Evolutionary conservation across 2,113 vertebrate genomes (phyloP).

Genomic region (Urocynchramus pylzowi): DNA sequence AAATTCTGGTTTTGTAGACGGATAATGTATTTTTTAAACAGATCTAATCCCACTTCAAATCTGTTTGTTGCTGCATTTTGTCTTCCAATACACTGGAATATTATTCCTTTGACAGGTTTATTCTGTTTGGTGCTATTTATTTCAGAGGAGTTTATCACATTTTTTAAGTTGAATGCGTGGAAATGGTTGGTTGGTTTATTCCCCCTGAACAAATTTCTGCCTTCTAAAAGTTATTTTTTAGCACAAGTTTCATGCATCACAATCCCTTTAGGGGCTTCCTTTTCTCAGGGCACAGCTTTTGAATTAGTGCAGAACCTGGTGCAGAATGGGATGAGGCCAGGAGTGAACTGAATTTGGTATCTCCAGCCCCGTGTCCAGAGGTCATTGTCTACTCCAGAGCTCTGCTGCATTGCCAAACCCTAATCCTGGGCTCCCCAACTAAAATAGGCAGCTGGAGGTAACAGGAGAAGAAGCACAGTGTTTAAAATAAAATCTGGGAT

Average conservation of each 20-base stretch:
- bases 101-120: constrained; percentile 68
- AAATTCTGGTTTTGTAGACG: neutral
- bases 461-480: neutral
- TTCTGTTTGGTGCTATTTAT: constrained; percentile 56
- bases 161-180: neutral
- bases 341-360: neutral
- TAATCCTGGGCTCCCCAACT: neutral
- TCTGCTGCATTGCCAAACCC: neutral
- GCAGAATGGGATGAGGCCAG: neutral
- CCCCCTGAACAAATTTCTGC: neutral
- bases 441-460: neutral
- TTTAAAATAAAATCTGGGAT: neutral
- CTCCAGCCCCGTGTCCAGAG: neutral
- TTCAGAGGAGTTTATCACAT: constrained; percentile 13
- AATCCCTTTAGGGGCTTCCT: neutral
- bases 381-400: neutral
- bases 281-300: neutral
- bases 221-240: constrained; percentile 13
- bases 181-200: neutral
- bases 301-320: neutral
- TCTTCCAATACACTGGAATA: constrained; percentile 42
- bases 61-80: constrained; percentile 57
- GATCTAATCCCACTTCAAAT: constrained; percentile 38
- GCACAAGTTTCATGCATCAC: neutral
- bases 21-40: constrained; percentile 62